Evolutionary conservation across 2,888 invertebrate species (phyloP), one percentile per base, ranked within the genome.

Genomic region (Opisthograptis luteolata): DNA sequence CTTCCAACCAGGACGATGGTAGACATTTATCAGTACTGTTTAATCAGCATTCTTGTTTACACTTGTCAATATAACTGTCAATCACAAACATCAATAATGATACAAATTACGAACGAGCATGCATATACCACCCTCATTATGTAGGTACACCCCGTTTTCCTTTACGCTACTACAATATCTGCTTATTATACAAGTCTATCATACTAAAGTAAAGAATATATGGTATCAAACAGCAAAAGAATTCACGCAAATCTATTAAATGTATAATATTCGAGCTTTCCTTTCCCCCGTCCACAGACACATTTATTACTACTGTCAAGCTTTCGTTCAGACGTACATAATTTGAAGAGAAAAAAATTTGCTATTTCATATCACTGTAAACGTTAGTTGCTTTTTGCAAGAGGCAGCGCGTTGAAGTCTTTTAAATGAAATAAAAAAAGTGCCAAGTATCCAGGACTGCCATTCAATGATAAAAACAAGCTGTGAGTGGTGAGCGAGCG

Each of bases 21-120:
- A 75, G 78, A 79, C 81, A 67, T 75, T 81, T 81, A 82, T 85
- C 81, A 40, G 68, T 34, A 44, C 31, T 65, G 58, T 73, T 71
- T 74, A 77, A 80, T 79, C 74, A 78, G 62, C 65, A 64, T 68
- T 64, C 66, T 70, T 77, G 70, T 80, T 81, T 71, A 76, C 78
- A 72, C 58, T 70, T 68, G 62, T 58, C 55, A 62, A 49, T 31
- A 55, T 60, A 36, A 49, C 47, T 48, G 25, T 50, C 39, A 44
- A 50, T 50, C 15, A 44, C 27, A 9, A 39, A 35, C 45, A 60
- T 63, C 55, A 64, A 59, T 56, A 20, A 44, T 20, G 30, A 31
- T 36, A 34, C 37, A 49, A 12, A 35, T 28, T 47, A 49, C 43
- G 9, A 14, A 47, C 43, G 20, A 24, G 30, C 51, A 60, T 57